Base-by-base conservation (phyloP, 2,113 vertebrate species). In the Eudyptes chrysolophus region DNA sequence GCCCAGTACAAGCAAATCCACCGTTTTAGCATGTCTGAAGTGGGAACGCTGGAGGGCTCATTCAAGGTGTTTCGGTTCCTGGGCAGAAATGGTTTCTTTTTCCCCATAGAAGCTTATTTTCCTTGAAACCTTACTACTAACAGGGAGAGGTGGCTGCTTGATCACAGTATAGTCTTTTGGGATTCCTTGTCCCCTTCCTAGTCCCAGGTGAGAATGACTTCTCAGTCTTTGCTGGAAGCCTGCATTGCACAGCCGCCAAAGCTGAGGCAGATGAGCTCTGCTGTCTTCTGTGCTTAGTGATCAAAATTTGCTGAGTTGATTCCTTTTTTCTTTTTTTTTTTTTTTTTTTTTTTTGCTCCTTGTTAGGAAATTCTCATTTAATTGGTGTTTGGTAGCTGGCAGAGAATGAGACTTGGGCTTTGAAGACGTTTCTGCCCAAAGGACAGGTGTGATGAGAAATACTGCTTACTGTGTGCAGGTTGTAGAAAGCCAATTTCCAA, bases 1-100 rank as follows among this genome's bases (percentile, higher is more conserved):
- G 9, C 16, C 32, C 17, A 7, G 22, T 34, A 20, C 10, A 6
- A 69, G 19, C 4, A 1, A 55, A 48, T 38, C 25, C 0, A 0
- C 16, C 25, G 5, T 13, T 60, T 8, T 24, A 17, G 7, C 7
- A 4, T 10, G 6, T n/a, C 34, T 26, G 11, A 54, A 20, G 52
- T 29, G 38, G 24, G 21, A 25, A 26, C 6, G 25, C 17, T 48
- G 55, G 11, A 30, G n/a, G 40, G 5, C 25, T 55, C 4, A 2
- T 26, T n/a, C 18, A 18, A 57, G n/a, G 9, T 17, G 11, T 26
- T 84, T 64, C 29, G 32, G 0, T 42, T 84, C 49, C 30, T 19
- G n/a, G 25, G 13, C n/a, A 42, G 49, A 57, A 78, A 14, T 14
- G 10, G 4, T n/a, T 40, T 34, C 5, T 27, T 38, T 81, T 61